Conservation (phyloP, 37 sponge, comb jelly and placozoan genomes). For the Geodia barretti region DNA sequence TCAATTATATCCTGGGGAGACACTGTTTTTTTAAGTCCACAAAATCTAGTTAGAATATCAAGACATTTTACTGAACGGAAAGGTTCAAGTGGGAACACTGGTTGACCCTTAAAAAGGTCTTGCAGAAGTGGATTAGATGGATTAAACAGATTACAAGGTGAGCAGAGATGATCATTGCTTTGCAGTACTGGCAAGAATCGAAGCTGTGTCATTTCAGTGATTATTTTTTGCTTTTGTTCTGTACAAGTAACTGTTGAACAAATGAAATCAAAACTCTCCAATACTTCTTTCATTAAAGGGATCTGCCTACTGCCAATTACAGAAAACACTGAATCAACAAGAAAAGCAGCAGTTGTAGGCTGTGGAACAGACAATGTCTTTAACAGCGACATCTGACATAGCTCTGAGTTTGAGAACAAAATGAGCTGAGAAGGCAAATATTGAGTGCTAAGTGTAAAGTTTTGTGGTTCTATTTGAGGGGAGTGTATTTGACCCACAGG, state of each 20-base stretch:
- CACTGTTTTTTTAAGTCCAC: constrained; percentile 22
- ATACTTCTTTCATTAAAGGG: constrained; percentile 16
- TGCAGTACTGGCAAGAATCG: not conserved
- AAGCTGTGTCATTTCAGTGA: not conserved
- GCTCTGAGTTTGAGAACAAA: not conserved
- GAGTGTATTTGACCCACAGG: not conserved
- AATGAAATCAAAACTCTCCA: not conserved
- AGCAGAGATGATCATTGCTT: not conserved
- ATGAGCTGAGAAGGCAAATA: not conserved
- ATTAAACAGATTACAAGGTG: constrained; percentile 35
- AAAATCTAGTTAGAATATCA: constrained; percentile 3
- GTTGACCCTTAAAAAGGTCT: constrained; percentile 15
- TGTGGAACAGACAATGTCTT: not conserved
- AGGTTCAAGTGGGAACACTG: constrained; percentile 31
- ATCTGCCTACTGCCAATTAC: constrained; percentile 1
- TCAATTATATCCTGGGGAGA: constrained; percentile 33
- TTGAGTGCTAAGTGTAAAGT: not conserved
- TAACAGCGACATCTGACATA: constrained; percentile 6
- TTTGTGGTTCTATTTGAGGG: constrained; percentile 11
- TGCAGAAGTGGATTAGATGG: constrained; percentile 9
- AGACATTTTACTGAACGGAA: not conserved
- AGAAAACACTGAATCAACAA: constrained; percentile 6
- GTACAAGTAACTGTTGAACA: not conserved
- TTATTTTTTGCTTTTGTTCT: not conserved
- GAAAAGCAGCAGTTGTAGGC: constrained; percentile 4